Evolutionary conservation across 2,113 vertebrate genomes (phyloP).

Genomic region (Pipra filicauda): DNA sequence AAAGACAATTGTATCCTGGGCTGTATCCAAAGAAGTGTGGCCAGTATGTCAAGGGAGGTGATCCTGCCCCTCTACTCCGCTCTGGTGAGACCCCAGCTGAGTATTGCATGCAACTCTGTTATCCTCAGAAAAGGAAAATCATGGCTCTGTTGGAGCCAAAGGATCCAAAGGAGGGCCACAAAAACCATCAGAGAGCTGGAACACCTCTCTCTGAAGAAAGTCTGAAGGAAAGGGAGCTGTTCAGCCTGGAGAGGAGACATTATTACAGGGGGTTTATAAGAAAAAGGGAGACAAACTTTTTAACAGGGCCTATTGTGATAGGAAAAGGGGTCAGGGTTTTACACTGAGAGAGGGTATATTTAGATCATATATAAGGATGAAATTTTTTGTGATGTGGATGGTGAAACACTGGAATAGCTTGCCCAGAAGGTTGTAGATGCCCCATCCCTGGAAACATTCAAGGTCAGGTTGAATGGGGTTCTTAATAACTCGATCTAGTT

Average conservation of each 20-base stretch:
- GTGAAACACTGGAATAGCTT: not conserved
- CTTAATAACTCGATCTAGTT: not conserved
- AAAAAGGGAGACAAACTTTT: not conserved
- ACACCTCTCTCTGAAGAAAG: not conserved
- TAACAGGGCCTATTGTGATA: not conserved
- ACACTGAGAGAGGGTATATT: not conserved
- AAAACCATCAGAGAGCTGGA: not conserved
- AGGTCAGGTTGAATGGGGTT: not conserved
- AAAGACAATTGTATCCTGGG: not conserved
- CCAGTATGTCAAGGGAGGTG: not conserved
- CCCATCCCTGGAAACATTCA: not conserved
- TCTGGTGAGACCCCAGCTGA: not conserved
- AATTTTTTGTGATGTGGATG: not conserved
- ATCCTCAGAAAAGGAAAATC: not conserved
- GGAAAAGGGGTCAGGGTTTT: not conserved
- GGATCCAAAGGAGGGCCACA: not conserved
- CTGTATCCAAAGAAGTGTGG: accelerated
- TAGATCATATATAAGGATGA: not conserved
- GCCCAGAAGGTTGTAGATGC: not conserved
- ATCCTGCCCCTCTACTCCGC: not conserved
- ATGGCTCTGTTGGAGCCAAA: not conserved
- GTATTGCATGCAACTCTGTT: not conserved
- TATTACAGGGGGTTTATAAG: not conserved
- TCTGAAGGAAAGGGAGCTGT: not conserved
- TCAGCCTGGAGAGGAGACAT: not conserved